These are phyloP conservation scores for Platycheirus albimanus DNA, from an alignment of 2,888 invertebrate species.

Conservation along the genomic window DNA sequence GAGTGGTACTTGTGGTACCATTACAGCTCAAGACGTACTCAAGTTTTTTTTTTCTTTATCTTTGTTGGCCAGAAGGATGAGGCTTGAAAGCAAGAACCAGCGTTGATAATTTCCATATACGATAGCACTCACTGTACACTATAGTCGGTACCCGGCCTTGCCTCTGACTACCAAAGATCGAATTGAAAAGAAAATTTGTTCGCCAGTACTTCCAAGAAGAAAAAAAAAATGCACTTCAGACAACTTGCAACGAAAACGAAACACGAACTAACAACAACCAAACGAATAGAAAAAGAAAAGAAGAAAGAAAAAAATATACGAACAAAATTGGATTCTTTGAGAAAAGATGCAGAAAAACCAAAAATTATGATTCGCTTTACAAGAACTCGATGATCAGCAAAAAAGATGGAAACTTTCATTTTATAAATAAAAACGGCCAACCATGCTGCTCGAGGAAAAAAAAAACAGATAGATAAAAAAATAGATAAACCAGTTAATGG, in stretches of 20 bases:
- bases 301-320: neutral
- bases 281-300: neutral
- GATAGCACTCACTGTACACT: conserved; percentile 4
- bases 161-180: conserved; percentile 33
- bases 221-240: conserved; percentile 12
- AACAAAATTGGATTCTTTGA: conserved; percentile 41
- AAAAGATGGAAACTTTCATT: conserved; percentile 69
- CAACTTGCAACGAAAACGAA: conserved; percentile 34
- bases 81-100: conserved; percentile 44
- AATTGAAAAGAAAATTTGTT: conserved; percentile 72
- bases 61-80: conserved; percentile 18
- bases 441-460: conserved; percentile 14
- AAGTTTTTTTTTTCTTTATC: neutral
- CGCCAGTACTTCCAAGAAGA: conserved; percentile 7
- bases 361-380: conserved; percentile 13
- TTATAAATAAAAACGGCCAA: conserved; percentile 39
- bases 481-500: conserved; percentile 17
- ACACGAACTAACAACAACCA: neutral
- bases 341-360: conserved; percentile 16
- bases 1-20: conserved; percentile 17
- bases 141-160: conserved; percentile 15
- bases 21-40: neutral
- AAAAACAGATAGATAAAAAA: too few relatives aligned
- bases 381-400: conserved; percentile 33
- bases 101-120: conserved; percentile 57